Percentiles rank a stretch among this genome's conserved stretches.
phyloP scores from a whole-genome alignment of 2,113 vertebrate species.

The Syngnathus typhle region DNA sequence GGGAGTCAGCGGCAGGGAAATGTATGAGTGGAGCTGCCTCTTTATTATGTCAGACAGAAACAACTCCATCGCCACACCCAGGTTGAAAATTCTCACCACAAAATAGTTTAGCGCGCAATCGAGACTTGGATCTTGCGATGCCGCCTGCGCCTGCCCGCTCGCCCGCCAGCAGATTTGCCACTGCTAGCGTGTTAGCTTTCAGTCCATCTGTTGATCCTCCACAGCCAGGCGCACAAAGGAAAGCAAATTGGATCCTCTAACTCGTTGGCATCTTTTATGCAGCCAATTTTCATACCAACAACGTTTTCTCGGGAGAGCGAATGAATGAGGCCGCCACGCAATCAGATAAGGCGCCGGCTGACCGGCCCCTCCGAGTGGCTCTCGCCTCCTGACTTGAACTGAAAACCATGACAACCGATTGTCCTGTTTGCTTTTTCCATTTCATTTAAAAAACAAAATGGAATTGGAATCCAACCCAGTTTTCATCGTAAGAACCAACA shows the following conservation, averaged over 20 bases:
- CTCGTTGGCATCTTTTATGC: constrained; percentile 5
- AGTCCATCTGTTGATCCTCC: constrained; percentile 30
- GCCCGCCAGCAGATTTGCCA: neutral
- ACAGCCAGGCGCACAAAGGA: constrained; percentile 27
- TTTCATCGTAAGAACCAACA: too few species aligned
- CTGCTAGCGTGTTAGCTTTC: neutral
- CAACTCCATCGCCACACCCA: neutral
- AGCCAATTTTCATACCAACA: constrained; percentile 20
- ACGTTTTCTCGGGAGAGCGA: constrained; percentile 17
- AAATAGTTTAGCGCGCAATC: neutral
- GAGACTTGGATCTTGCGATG: neutral
- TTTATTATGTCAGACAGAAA: constrained; percentile 30
- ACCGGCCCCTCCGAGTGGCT: constrained; percentile 55
- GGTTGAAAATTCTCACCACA: neutral
- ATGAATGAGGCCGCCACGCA: constrained; percentile 58
- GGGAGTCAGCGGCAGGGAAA: constrained; percentile 23
- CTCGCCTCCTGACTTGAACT: constrained; percentile 58
- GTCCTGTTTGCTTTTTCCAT: neutral
- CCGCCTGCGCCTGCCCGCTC: neutral
- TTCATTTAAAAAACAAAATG: too few species aligned
- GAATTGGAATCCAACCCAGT: too few species aligned
- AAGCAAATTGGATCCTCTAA: constrained; percentile 5
- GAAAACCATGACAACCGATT: too few species aligned
- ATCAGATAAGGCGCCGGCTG: constrained; percentile 57
- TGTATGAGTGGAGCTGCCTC: constrained; percentile 16